phyloP scores from a whole-genome alignment of 2,113 vertebrate genomes.

The Andinoacara biseriatus region DNA sequence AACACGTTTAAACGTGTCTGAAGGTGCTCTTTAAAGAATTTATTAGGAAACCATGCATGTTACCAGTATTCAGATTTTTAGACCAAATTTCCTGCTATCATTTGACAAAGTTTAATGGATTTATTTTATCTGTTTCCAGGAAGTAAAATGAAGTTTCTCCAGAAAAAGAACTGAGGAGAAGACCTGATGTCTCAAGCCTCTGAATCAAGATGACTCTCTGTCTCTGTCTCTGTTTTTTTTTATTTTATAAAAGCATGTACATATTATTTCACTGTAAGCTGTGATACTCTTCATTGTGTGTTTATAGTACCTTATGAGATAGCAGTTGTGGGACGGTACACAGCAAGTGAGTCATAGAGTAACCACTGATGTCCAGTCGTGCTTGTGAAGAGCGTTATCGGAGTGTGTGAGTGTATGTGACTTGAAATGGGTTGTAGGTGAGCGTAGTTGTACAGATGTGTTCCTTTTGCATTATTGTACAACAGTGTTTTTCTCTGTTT shows the following conservation, averaged over 20 bases:
- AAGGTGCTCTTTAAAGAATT: background rate
- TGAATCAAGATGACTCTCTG: conserved; percentile 41
- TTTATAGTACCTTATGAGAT: conserved; percentile 89
- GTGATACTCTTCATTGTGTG: conserved; percentile 74
- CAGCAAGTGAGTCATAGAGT: conserved; percentile 82
- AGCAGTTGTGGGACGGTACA: conserved; percentile 81
- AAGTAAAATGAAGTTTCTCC: conserved; percentile 99
- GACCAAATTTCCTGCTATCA: background rate
- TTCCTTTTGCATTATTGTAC: conserved; percentile 68
- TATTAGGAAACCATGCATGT: background rate
- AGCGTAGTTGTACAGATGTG: conserved; percentile 75
- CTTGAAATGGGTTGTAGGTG: conserved; percentile 20
- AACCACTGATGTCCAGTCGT: conserved; percentile 85
- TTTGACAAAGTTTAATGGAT: conserved; percentile 2
- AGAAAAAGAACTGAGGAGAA: conserved; percentile 93
- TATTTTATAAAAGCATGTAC: conserved; percentile 68
- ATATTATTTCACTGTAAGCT: conserved; percentile 79
- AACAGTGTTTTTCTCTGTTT: conserved; percentile 65
- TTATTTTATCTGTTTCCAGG: conserved; percentile 78
- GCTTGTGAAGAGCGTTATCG: conserved; percentile 60
- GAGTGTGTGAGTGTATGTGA: conserved; percentile 70
- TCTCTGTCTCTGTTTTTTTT: conserved; percentile 12
- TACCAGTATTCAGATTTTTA: background rate
- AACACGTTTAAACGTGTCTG: background rate
- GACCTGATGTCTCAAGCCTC: conserved; percentile 38